Evolutionary conservation across 1,140 invertebrate genomes (phyloP).

Genomic region (Cheumatopsyche charites): DNA sequence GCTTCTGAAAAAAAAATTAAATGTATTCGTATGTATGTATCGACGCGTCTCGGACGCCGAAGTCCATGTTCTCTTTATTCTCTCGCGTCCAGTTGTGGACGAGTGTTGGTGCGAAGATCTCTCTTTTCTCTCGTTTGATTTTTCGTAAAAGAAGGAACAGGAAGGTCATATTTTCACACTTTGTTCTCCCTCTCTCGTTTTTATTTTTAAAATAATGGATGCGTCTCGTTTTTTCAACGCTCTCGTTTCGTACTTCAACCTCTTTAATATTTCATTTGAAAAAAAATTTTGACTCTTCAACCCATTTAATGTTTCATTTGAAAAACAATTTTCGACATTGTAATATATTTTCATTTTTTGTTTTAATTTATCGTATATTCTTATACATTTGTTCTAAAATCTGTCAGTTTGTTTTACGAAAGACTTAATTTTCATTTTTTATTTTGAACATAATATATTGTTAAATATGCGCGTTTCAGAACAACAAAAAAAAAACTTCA

Average conservation of each 20-base stretch:
- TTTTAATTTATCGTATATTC: neutral
- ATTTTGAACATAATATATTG: too few species aligned
- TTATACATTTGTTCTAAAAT: neutral
- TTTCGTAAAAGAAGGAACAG: neutral
- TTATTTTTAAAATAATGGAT: neutral
- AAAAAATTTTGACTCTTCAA: too few species aligned
- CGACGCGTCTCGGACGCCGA: conserved; percentile 19
- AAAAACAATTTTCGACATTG: neutral
- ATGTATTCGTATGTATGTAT: conserved; percentile 11
- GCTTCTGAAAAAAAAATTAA: conserved; percentile 12
- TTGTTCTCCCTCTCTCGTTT: neutral
- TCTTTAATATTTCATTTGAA: neutral
- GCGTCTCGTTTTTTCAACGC: neutral
- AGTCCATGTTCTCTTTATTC: conserved; percentile 4
- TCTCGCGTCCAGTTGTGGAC: neutral
- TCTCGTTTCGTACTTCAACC: neutral
- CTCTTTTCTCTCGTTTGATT: neutral
- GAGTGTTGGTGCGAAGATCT: neutral
- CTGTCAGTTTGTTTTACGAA: too few species aligned
- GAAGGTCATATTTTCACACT: neutral
- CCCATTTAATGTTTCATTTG: neutral
- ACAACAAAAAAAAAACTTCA: too few species aligned
- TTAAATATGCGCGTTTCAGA: too few species aligned
- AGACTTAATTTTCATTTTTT: too few species aligned
- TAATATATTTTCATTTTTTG: neutral